These are phyloP conservation scores for Echinarachnius parma DNA, from an alignment of 53 echinoderm and acorn worm species.

Conservation along the genomic window DNA sequence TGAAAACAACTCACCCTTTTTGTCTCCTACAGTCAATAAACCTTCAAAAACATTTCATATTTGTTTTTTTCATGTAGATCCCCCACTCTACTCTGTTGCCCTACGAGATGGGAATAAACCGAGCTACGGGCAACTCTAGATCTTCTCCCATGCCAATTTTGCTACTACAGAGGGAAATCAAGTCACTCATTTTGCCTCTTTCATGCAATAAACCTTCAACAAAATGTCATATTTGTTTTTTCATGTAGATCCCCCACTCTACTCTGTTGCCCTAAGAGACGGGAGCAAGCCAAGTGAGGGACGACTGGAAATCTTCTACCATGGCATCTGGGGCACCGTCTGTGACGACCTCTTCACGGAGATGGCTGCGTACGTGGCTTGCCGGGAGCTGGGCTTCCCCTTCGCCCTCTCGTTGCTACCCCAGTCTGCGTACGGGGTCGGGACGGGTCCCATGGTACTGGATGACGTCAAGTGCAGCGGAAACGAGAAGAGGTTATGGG, in stretches of 20 bases:
- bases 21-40: too few species aligned
- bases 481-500: constrained; percentile 24
- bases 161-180: too few species aligned
- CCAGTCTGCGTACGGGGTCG: not conserved
- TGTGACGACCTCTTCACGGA: constrained; percentile 23
- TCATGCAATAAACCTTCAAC: too few species aligned
- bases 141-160: too few species aligned
- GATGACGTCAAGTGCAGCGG: constrained; percentile 34
- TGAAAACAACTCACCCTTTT: too few species aligned
- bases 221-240: too few species aligned
- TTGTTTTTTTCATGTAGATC: too few species aligned
- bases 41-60: too few species aligned
- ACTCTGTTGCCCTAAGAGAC: constrained; percentile 17
- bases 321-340: constrained; percentile 39
- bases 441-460: constrained; percentile 3
- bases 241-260: constrained; percentile 34
- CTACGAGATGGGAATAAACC: too few species aligned
- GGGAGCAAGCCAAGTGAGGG: constrained; percentile 28
- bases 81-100: too few species aligned
- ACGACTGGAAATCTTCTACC: constrained; percentile 35
- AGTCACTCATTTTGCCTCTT: too few species aligned
- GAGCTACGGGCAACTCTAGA: too few species aligned
- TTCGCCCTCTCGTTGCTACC: constrained; percentile 1
- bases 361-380: constrained; percentile 21
- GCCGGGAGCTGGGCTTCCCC: constrained; percentile 36